phyloP scores from a whole-genome alignment of 2,888 invertebrate species.

The Spatulosminthurus flaviceps region DNA sequence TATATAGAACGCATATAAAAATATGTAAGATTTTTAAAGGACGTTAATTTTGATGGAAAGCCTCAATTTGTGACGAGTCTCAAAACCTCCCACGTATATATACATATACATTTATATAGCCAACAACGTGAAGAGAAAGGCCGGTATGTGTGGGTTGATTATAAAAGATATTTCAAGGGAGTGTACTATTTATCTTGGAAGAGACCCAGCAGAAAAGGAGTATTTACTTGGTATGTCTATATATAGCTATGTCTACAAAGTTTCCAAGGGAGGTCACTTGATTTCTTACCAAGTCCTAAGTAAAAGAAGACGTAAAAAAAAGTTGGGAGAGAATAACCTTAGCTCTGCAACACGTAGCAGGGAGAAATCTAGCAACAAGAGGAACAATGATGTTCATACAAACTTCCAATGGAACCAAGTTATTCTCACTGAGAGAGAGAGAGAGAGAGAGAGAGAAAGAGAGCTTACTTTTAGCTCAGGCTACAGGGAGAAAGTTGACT shows the following conservation, averaged over 20 bases:
- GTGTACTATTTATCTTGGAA: not conserved
- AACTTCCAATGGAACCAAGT: not conserved
- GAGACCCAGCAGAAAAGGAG: not conserved
- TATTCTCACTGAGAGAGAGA: not conserved
- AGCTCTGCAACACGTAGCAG: no score
- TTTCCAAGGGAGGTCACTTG: no score
- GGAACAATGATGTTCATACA: not conserved
- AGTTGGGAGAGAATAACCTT: no score
- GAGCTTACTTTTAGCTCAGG: not conserved
- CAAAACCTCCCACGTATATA: no score
- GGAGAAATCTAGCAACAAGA: not conserved
- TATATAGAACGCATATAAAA: no score
- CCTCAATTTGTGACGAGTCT: no score
- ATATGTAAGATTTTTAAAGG: no score
- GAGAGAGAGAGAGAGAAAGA: no score
- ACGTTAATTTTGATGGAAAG: no score
- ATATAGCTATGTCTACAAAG: no score
- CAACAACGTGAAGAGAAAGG: no score
- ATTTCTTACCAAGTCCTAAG: not conserved
- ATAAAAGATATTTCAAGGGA: not conserved
- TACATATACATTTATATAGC: no score
- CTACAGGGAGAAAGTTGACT: constrained; percentile 2
- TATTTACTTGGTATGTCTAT: not conserved
- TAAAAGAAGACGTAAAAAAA: not conserved
- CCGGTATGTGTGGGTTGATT: not conserved